Conservation (phyloP, 2,113 vertebrate species). For the Bos indicus region DNA sequence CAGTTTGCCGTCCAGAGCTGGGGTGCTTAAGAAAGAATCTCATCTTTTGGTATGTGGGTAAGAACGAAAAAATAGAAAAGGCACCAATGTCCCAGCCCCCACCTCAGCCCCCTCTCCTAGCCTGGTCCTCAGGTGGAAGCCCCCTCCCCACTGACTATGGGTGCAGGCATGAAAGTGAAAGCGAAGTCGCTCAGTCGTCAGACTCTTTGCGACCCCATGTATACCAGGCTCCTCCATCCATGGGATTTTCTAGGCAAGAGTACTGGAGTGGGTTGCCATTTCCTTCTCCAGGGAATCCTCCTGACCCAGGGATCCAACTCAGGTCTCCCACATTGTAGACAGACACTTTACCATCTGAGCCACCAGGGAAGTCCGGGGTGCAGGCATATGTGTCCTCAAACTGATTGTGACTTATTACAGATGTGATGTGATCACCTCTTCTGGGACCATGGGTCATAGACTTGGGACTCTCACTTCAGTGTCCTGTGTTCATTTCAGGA, state of each 20-base stretch:
- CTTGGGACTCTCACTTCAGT: background rate
- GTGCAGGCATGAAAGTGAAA: background rate
- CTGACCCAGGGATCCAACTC: background rate
- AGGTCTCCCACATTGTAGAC: background rate
- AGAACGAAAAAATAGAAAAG: background rate
- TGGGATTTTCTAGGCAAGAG: background rate
- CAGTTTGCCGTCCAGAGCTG: background rate
- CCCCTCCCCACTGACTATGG: background rate
- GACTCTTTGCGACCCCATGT: background rate
- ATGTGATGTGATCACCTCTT: background rate
- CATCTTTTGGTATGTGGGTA: background rate
- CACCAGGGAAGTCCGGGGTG: rapidly evolving
- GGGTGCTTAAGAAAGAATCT: background rate
- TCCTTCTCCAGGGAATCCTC: background rate
- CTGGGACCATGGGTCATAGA: background rate
- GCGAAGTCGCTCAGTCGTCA: background rate
- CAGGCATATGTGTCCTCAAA: background rate
- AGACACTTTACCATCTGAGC: background rate
- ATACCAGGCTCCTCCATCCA: background rate
- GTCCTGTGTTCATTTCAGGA: background rate
- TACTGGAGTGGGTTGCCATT: background rate
- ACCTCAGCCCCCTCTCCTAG: background rate
- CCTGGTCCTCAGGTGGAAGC: background rate
- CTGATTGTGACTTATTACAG: background rate
- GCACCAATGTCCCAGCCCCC: background rate